phyloP scores from a whole-genome alignment of 2,888 invertebrate genomes.

The Hirtodrosophila alboralis region DNA sequence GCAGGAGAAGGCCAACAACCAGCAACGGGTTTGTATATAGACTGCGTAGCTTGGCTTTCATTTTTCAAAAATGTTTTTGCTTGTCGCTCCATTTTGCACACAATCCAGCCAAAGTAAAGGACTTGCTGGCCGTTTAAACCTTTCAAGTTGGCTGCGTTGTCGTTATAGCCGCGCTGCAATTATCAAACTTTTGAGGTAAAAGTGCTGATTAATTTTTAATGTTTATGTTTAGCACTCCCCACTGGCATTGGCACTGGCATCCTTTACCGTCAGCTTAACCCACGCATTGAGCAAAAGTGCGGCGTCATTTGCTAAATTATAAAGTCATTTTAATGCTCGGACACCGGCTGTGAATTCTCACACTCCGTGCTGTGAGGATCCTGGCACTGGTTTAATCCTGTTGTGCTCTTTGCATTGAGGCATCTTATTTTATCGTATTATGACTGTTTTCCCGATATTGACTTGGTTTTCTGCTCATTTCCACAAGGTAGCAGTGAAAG shows the following conservation, averaged over 20 bases:
- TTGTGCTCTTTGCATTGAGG: slow-evolving; percentile 7
- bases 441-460: too few species aligned
- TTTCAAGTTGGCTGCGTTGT: slow-evolving; percentile 38
- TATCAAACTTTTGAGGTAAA: slow-evolving; percentile 71
- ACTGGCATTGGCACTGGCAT: slow-evolving; percentile 1
- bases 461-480: not conserved
- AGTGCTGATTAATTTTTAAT: slow-evolving; percentile 82
- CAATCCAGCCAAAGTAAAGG: slow-evolving; percentile 12
- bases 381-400: slow-evolving; percentile 27
- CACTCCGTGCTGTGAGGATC: not conserved
- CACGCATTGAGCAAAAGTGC: slow-evolving; percentile 39
- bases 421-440: not conserved
- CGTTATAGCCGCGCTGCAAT: slow-evolving; percentile 53
- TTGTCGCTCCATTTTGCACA: slow-evolving; percentile 31
- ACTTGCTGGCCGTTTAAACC: slow-evolving; percentile 41
- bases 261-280: not conserved
- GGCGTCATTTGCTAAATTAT: slow-evolving; percentile 70
- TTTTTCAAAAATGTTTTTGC: slow-evolving; percentile 53
- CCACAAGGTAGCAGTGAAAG: slow-evolving; percentile 2
- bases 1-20: slow-evolving; percentile 14
- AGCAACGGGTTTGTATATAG: not conserved
- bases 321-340: slow-evolving; percentile 60
- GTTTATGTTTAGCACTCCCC: slow-evolving; percentile 62
- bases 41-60: slow-evolving; percentile 35
- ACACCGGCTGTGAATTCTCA: slow-evolving; percentile 5